A percentile compares a stretch with the other conserved stretches of the same genome.
phyloP scores from a whole-genome alignment of 2,113 vertebrate species.

The Brachyhypopomus gauderio region DNA sequence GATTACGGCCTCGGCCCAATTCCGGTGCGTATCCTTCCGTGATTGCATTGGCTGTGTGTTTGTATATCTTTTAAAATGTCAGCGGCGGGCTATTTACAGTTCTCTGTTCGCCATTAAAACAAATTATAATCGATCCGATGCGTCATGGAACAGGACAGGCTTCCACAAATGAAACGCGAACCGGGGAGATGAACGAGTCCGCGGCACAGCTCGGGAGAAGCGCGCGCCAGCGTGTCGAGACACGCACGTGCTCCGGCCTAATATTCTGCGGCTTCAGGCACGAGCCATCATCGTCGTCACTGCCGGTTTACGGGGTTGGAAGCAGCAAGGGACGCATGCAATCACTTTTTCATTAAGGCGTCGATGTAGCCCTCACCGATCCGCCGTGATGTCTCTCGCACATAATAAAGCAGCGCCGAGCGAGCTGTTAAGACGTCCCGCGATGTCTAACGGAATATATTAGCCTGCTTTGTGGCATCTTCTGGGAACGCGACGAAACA shows the following conservation, averaged over 20 bases:
- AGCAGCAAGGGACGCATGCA: slow-evolving; percentile 37
- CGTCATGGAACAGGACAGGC: slow-evolving; percentile 61
- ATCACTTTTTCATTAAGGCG: slow-evolving; percentile 49
- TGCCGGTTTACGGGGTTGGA: slow-evolving; percentile 15
- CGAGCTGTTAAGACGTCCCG: background rate
- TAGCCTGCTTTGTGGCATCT: background rate
- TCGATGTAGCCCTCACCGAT: background rate
- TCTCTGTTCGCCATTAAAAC: slow-evolving; percentile 68
- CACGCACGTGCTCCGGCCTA: slow-evolving; percentile 1
- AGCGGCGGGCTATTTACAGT: slow-evolving; percentile 63
- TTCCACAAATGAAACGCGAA: slow-evolving; percentile 62
- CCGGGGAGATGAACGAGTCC: slow-evolving; percentile 56
- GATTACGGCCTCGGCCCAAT: slow-evolving; percentile 61
- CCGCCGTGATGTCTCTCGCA: slow-evolving; percentile 30
- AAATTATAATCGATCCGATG: slow-evolving; percentile 69
- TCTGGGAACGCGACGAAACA: background rate
- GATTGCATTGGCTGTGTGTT: slow-evolving; percentile 57
- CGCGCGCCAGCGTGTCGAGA: background rate
- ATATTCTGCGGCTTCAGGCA: background rate
- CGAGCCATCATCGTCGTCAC: background rate
- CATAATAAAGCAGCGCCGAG: slow-evolving; percentile 25
- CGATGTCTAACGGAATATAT: slow-evolving; percentile 38
- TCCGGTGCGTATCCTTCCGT: slow-evolving; percentile 48
- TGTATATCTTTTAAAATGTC: slow-evolving; percentile 64
- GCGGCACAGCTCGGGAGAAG: slow-evolving; percentile 30